Evolutionary conservation across 2,888 invertebrate genomes (phyloP), one percentile per base, ranked within the genome.

Genomic region (Drosophila putrida): DNA sequence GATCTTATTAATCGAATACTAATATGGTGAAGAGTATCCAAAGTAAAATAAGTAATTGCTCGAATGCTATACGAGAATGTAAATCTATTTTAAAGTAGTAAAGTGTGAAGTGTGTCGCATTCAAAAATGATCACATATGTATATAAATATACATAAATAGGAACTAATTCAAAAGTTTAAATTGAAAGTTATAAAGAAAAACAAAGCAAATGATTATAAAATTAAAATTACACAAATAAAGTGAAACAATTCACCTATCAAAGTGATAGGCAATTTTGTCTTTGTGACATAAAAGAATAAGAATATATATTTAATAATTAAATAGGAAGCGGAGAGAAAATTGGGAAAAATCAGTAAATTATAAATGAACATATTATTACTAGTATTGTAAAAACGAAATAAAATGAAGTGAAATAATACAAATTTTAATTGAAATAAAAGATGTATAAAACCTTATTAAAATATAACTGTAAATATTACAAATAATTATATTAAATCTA

Each of bases 21-120:
- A 28, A 39, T 41, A 38, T 46, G 43, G 15, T 35, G n/a, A 36
- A 62, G 13, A 43, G 15, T 46, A 46, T 0, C 4, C 31, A 66
- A 53, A 51, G 33, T 39, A 35, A 41, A 60, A 41, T 33, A 46
- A 55, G 13, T 28, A 65, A 59, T 55, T 35, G 33, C 10, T 47
- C 11, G 62, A n/a, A 27, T 20, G 20, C 3, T 20, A 1, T 10
- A 38, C 11, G 39, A 51, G 46, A 35, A 43, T 65, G 71, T 71
- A 60, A 10, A 15, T 27, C n/a, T n/a, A 38, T 61, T 74, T 58
- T 66, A 28, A 61, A 71, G 61, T 13, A 58, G 41, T 10, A 39
- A 15, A 25, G 28, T 15, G 49, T 11, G 3, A 63, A 51, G 59
- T 60, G 58, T 41, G 41, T 6, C 6, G 15, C 9, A 4, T 20